Evolutionary conservation across 2,797 vertebrate species (phyloP).

Genomic region (Xenentodon cancila): DNA sequence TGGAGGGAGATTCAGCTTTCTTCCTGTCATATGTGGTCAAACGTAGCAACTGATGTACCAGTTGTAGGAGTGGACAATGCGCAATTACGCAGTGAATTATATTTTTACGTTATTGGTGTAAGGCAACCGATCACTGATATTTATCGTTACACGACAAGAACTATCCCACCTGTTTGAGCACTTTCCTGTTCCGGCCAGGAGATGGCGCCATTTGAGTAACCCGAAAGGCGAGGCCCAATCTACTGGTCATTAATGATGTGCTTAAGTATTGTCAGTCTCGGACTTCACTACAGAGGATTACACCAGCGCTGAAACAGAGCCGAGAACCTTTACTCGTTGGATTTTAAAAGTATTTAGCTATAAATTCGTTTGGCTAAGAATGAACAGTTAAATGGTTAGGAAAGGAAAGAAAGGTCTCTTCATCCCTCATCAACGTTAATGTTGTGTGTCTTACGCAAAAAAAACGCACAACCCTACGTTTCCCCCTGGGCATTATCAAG

Average conservation of each 20-base stretch:
- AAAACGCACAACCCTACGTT: slow-evolving; percentile 23
- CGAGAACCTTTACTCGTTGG: not conserved
- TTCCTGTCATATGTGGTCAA: not conserved
- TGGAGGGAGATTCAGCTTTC: not conserved
- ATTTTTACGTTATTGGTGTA: no score
- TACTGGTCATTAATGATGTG: slow-evolving; percentile 13
- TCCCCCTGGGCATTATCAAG: slow-evolving; percentile 58
- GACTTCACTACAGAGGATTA: slow-evolving; percentile 24
- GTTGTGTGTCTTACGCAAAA: not conserved
- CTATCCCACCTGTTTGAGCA: not conserved
- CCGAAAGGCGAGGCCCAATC: slow-evolving; percentile 22
- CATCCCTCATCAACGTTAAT: not conserved
- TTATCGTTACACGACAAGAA: not conserved
- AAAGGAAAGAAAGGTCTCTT: not conserved
- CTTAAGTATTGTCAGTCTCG: slow-evolving; percentile 23
- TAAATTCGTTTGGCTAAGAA: not conserved
- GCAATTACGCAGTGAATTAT: no score
- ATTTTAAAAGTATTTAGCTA: not conserved
- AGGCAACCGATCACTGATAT: no score
- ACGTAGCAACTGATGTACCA: not conserved
- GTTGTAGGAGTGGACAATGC: no score
- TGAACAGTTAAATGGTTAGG: not conserved
- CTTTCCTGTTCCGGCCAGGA: slow-evolving; percentile 62
- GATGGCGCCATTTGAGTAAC: slow-evolving; percentile 81
- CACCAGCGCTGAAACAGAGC: not conserved